Percentiles rank a stretch among this genome's conserved stretches.
Conservation (phyloP, 2,888 invertebrate genomes). For the Escarpia spicata region DNA sequence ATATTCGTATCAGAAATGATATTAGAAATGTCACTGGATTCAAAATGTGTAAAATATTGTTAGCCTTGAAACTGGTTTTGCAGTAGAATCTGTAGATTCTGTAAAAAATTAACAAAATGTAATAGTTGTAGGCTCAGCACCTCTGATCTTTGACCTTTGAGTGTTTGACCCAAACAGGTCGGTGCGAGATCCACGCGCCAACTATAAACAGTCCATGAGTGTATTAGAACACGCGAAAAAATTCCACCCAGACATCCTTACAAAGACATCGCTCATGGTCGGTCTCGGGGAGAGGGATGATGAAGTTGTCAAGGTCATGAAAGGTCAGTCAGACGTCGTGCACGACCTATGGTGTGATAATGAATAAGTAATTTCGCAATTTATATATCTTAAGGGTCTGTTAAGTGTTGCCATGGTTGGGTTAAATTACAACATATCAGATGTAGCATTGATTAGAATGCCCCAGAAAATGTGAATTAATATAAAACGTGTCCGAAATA, state of each 20-base stretch:
- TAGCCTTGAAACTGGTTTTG: too few relatives aligned
- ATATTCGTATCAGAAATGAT: too few relatives aligned
- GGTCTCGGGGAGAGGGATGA: constrained; percentile 76
- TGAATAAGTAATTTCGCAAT: not conserved
- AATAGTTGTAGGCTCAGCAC: too few relatives aligned
- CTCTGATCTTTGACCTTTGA: too few relatives aligned
- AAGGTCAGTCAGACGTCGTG: constrained; percentile 67
- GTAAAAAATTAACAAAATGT: too few relatives aligned
- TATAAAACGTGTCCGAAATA: too few relatives aligned
- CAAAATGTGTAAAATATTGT: too few relatives aligned
- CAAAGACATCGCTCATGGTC: constrained; percentile 98
- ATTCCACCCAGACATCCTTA: constrained; percentile 83
- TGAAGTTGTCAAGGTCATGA: constrained; percentile 80
- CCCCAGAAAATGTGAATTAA: too few relatives aligned
- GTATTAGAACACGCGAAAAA: constrained; percentile 86
- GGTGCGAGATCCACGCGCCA: constrained; percentile 92
- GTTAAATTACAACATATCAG: not conserved
- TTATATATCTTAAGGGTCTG: not conserved
- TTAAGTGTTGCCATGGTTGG: not conserved
- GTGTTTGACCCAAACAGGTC: constrained; percentile 65
- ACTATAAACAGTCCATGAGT: constrained; percentile 86
- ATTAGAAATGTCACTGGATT: too few relatives aligned
- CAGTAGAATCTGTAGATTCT: too few relatives aligned
- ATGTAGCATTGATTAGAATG: too few relatives aligned
- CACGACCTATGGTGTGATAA: not conserved